Evolutionary conservation across 1,140 invertebrate species (phyloP).

Genomic region (Leptopilina boulardi): DNA sequence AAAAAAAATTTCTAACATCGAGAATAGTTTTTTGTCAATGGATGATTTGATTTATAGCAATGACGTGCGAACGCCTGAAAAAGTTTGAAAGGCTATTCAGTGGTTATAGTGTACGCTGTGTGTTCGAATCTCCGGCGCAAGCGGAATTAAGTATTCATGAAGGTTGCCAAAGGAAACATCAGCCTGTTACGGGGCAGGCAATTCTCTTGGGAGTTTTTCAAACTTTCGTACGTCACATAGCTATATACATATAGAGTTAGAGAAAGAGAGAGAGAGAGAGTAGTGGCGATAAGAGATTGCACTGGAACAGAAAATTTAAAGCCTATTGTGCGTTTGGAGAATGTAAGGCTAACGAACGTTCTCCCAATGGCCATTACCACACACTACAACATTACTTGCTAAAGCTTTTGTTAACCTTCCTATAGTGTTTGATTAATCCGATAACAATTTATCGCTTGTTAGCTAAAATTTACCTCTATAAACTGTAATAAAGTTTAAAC

Average conservation of each 20-base stretch:
- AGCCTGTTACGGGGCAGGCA: not conserved
- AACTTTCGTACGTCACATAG: constrained; percentile 7
- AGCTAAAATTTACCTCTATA: not conserved
- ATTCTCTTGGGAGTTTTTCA: constrained; percentile 28
- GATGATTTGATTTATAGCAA: not conserved
- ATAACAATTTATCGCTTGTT: constrained; percentile 11
- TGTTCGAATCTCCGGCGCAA: not conserved
- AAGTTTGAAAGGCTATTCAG: not conserved
- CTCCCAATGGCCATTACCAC: constrained; percentile 12
- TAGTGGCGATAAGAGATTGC: constrained; percentile 1
- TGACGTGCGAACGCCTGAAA: not conserved
- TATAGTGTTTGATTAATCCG: not conserved
- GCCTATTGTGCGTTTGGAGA: constrained; percentile 19
- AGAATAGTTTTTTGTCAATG: too few relatives aligned
- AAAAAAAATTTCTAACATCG: too few relatives aligned
- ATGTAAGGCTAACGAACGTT: constrained; percentile 30
- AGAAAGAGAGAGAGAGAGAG: too few relatives aligned
- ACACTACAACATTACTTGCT: not conserved
- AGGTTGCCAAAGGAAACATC: not conserved
- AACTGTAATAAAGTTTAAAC: not conserved
- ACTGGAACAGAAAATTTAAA: constrained; percentile 21
- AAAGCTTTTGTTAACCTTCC: constrained; percentile 21
- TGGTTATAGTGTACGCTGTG: not conserved
- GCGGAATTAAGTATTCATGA: constrained; percentile 18
- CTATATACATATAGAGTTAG: not conserved